Conservation (phyloP, 1,140 invertebrate species). For the Octopus sinensis region DNA sequence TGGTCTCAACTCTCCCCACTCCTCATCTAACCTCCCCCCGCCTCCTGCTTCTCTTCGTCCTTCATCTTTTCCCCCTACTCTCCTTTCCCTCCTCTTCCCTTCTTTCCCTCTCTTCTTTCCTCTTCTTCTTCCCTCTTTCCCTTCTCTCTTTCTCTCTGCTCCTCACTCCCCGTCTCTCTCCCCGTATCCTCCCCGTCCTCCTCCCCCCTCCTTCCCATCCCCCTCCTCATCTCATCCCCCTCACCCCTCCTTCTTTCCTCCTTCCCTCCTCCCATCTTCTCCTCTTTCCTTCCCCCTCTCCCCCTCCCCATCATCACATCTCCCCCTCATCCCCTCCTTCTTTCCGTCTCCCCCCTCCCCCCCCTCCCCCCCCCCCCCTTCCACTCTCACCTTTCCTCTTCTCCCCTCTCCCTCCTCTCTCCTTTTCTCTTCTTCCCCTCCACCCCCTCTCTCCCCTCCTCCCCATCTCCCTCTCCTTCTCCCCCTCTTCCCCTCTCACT, state of each 20-base stretch:
- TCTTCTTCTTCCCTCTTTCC: slow-evolving; percentile 6
- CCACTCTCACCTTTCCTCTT: too few relatives aligned
- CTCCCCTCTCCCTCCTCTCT: too few relatives aligned
- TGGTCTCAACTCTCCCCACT: too few relatives aligned
- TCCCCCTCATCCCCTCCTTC: not conserved
- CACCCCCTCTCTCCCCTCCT: too few relatives aligned
- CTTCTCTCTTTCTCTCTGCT: not conserved
- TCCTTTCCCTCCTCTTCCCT: slow-evolving; percentile 6
- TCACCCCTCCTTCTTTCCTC: not conserved
- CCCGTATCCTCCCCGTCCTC: not conserved
- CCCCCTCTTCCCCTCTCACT: too few relatives aligned
- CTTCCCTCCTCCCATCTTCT: not conserved
- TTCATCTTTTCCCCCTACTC: too few relatives aligned
- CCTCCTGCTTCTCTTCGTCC: too few relatives aligned
- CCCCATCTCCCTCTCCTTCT: too few relatives aligned
- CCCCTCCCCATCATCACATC: not conserved
- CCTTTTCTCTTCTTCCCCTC: too few relatives aligned
- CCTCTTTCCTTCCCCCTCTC: too few relatives aligned
- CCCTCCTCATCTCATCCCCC: not conserved
- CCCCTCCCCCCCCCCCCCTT: too few relatives aligned
- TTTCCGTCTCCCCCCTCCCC: not conserved
- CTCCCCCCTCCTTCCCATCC: not conserved
- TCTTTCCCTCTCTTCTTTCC: slow-evolving; percentile 1
- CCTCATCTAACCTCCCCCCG: too few relatives aligned
- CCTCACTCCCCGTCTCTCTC: slow-evolving; percentile 3